Conservation (phyloP, 2,888 invertebrate genomes). For the Calameuta idolon region DNA sequence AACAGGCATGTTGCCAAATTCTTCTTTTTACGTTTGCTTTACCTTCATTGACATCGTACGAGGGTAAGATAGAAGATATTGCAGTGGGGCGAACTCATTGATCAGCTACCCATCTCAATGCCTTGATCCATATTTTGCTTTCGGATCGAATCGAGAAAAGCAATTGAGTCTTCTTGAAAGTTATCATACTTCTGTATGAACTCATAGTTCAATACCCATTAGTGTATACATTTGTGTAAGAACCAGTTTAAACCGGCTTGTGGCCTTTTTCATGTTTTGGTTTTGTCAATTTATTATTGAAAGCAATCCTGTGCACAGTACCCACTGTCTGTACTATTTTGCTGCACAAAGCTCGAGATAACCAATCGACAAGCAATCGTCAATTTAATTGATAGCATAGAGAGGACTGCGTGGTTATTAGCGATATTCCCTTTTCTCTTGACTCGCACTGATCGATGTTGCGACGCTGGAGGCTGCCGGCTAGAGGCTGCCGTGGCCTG, state of each 20-base stretch:
- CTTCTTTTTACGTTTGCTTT: neutral
- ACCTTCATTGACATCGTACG: neutral
- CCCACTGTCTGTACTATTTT: neutral
- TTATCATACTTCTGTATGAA: neutral
- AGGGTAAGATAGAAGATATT: neutral
- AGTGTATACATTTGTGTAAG: too few relatives aligned
- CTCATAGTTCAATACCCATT: too few relatives aligned
- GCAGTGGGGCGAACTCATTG: neutral
- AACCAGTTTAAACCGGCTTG: neutral
- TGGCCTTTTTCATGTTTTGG: neutral
- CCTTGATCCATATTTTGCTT: neutral
- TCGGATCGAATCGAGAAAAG: neutral
- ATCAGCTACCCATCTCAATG: neutral
- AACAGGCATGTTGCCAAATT: neutral
- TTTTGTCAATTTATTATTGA: neutral
- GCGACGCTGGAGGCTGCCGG: conserved; percentile 47
- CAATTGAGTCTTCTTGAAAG: neutral
- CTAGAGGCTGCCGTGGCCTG: conserved; percentile 37
- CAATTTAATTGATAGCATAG: conserved; percentile 33
- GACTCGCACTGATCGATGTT: conserved; percentile 52
- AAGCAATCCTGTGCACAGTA: neutral
- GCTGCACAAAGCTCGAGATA: neutral
- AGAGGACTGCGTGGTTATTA: conserved; percentile 29
- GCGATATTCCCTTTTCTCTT: conserved; percentile 33
- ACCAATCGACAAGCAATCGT: conserved; percentile 22